Evolutionary conservation across 1,140 invertebrate genomes (phyloP).

Genomic region (Paraescarpia echinospica): DNA sequence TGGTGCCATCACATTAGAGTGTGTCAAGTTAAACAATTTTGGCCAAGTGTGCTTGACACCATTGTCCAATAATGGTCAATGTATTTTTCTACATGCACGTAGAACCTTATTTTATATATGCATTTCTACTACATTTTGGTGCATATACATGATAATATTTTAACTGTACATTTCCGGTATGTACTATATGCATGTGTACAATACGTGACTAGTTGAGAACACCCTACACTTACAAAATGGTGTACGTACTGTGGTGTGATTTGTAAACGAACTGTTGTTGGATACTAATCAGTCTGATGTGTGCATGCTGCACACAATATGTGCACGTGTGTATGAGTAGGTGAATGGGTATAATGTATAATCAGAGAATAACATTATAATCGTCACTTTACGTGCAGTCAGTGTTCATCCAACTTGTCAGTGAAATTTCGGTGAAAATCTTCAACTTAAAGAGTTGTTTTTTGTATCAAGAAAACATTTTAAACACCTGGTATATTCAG

Average conservation of each 20-base stretch:
- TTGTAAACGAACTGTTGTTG: too few relatives aligned
- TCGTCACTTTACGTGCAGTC: background rate
- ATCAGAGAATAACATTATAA: background rate
- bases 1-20: background rate
- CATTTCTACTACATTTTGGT: background rate
- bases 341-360: background rate
- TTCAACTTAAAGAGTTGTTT: background rate
- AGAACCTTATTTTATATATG: background rate
- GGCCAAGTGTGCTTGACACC: background rate
- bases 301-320: background rate
- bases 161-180: background rate
- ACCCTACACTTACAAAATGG: background rate
- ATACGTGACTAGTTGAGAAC: background rate
- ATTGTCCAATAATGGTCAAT: background rate
- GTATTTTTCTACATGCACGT: background rate
- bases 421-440: background rate
- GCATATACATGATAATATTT: background rate
- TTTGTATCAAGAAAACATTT: too few relatives aligned
- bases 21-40: background rate
- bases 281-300: too few relatives aligned
- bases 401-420: background rate
- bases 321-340: too few relatives aligned
- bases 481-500: too few relatives aligned
- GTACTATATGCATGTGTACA: background rate
- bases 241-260: background rate